These are phyloP conservation scores for Microcebus griseorufus DNA, from an alignment of 2,113 vertebrate genomes.

Conservation along the genomic window DNA sequence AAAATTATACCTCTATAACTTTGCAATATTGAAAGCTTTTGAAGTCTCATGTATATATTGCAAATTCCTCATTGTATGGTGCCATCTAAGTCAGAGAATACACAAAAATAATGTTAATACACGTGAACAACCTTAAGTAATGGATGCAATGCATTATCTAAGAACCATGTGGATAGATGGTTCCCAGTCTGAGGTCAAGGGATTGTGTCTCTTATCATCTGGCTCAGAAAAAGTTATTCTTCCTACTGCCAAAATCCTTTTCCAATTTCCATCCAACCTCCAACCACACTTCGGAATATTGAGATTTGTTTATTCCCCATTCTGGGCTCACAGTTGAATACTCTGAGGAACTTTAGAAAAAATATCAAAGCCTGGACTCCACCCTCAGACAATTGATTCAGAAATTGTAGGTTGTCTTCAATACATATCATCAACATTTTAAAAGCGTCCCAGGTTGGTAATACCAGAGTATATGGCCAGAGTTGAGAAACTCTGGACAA, in stretches of 20 bases:
- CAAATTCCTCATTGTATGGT: not conserved
- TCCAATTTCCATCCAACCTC: not conserved
- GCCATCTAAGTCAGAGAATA: not conserved
- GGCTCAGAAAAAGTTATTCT: not conserved
- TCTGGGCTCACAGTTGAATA: not conserved
- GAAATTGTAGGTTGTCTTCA: not conserved
- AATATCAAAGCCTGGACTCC: not conserved
- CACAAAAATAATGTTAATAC: not conserved
- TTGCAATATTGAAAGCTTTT: not conserved
- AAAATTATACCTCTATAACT: not conserved
- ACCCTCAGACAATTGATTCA: not conserved
- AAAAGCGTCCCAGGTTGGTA: not conserved
- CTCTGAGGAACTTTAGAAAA: not conserved
- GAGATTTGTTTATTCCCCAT: not conserved
- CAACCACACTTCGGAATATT: not conserved
- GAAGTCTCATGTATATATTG: not conserved
- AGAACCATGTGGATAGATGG: not conserved
- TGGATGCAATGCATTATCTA: not conserved
- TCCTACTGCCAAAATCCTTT: not conserved
- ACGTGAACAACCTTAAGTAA: not conserved
- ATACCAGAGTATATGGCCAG: rapidly evolving
- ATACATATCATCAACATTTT: not conserved
- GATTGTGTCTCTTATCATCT: not conserved
- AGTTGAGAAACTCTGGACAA: not conserved
- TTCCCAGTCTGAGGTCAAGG: not conserved